Evolutionary conservation across 2,113 vertebrate species (phyloP).

Genomic region (Mixornis gularis): DNA sequence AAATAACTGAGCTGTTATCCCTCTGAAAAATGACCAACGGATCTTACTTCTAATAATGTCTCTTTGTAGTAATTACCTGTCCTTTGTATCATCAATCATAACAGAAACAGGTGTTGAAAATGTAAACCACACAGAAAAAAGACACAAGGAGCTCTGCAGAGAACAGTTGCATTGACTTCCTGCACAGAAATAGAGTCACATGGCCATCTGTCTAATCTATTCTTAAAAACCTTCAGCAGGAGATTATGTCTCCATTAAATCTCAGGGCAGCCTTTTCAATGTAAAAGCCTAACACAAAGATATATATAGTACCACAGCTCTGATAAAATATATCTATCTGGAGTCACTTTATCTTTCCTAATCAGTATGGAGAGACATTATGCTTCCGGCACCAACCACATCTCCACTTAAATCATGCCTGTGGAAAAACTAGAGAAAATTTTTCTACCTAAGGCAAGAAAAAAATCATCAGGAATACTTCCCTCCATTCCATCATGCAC

Average conservation of each 20-base stretch:
- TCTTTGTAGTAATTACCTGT: not conserved
- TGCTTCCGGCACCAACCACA: not conserved
- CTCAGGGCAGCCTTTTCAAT: not conserved
- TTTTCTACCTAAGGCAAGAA: not conserved
- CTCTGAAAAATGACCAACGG: not conserved
- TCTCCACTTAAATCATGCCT: not conserved
- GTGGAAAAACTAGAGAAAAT: not conserved
- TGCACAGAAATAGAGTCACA: slow-evolving; percentile 3
- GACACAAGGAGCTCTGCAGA: not conserved
- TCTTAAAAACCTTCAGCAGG: not conserved
- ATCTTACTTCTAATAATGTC: not conserved
- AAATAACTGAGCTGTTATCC: not conserved
- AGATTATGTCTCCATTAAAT: slow-evolving; percentile 19
- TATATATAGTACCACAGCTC: not conserved
- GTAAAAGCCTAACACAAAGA: not conserved
- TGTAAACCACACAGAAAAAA: not conserved
- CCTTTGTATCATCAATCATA: not conserved
- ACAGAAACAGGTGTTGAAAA: slow-evolving; percentile 1
- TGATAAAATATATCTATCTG: not conserved
- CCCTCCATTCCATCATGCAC: not conserved
- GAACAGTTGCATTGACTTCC: not conserved
- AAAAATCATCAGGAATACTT: not conserved
- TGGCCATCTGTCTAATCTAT: not conserved
- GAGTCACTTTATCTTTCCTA: not conserved
- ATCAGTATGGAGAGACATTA: not conserved